Conservation (phyloP, 1,140 invertebrate species). For the Drusus annulatus region DNA sequence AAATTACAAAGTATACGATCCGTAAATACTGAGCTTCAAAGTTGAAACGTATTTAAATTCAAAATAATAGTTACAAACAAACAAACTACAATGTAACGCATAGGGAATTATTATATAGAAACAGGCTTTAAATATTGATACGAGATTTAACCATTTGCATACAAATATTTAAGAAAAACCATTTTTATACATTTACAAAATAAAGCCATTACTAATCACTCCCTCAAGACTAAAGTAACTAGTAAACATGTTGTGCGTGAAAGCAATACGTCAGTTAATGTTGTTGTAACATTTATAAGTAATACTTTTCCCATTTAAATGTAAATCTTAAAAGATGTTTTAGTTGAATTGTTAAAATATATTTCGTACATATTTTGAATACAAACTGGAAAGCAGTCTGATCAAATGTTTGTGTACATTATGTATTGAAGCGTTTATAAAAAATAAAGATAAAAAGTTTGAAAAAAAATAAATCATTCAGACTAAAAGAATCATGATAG, state of each 20-base stretch:
- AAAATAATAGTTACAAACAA: conserved; percentile 15
- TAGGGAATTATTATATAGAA: conserved; percentile 6
- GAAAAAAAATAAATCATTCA: not conserved
- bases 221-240: conserved; percentile 24
- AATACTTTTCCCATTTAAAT: too few species aligned
- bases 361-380: conserved; percentile 10
- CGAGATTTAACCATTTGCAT: not conserved
- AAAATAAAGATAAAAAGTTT: conserved; percentile 1
- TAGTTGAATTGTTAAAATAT: not conserved
- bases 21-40: conserved; percentile 56
- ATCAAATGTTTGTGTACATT: not conserved
- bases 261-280: conserved; percentile 20
- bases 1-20: conserved; percentile 55
- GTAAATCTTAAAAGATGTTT: not conserved
- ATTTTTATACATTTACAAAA: conserved; percentile 26
- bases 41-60: conserved; percentile 47
- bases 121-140: conserved; percentile 26
- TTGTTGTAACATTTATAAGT: conserved; percentile 1
- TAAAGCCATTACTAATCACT: conserved; percentile 13
- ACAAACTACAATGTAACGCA: not conserved
- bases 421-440: not conserved
- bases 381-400: not conserved
- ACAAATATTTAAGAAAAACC: not conserved
- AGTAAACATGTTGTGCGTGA: conserved; percentile 15
- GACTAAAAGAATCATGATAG: not conserved